A percentile compares a stretch with the other conserved stretches of the same genome.
Evolutionary conservation across 2,888 invertebrate genomes (phyloP).

Genomic region (Drosophila mimica): DNA sequence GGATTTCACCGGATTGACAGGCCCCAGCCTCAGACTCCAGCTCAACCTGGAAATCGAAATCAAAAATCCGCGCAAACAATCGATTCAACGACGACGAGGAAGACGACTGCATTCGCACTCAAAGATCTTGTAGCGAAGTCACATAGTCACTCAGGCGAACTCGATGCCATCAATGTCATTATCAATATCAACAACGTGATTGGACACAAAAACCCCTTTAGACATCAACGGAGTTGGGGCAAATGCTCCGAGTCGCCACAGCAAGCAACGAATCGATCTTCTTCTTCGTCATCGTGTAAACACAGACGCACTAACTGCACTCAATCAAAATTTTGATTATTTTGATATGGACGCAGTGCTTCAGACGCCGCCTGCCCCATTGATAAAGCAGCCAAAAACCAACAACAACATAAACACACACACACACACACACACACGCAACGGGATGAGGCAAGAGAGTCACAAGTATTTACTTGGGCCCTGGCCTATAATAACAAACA

Average conservation of each 20-base stretch:
- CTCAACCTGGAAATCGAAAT: constrained; percentile 47
- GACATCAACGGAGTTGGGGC: background rate
- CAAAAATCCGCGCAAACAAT: constrained; percentile 77
- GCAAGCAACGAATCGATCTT: constrained; percentile 65
- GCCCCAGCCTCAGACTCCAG: constrained; percentile 17
- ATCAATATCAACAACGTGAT: constrained; percentile 83
- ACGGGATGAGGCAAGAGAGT: constrained; percentile 4
- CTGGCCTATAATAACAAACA: constrained; percentile 68
- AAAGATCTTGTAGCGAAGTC: constrained; percentile 58
- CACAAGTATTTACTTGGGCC: constrained; percentile 58
- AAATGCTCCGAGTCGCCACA: constrained; percentile 21
- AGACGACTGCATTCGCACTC: constrained; percentile 72
- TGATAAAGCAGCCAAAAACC: constrained; percentile 57
- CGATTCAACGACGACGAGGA: constrained; percentile 30
- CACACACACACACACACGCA: constrained; percentile 18
- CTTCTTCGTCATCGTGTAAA: constrained; percentile 60
- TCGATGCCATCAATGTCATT: constrained; percentile 83
- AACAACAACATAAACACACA: constrained; percentile 46
- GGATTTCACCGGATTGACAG: constrained; percentile 76
- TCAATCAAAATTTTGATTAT: constrained; percentile 81
- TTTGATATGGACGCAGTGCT: constrained; percentile 74
- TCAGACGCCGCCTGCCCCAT: constrained; percentile 64
- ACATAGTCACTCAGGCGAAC: constrained; percentile 75
- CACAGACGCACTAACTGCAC: constrained; percentile 77
- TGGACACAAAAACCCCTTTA: constrained; percentile 64